A percentile compares a stretch with the other conserved stretches of the same genome.
Evolutionary conservation across 2,888 invertebrate species (phyloP).

Genomic region (Chrysolina americana): DNA sequence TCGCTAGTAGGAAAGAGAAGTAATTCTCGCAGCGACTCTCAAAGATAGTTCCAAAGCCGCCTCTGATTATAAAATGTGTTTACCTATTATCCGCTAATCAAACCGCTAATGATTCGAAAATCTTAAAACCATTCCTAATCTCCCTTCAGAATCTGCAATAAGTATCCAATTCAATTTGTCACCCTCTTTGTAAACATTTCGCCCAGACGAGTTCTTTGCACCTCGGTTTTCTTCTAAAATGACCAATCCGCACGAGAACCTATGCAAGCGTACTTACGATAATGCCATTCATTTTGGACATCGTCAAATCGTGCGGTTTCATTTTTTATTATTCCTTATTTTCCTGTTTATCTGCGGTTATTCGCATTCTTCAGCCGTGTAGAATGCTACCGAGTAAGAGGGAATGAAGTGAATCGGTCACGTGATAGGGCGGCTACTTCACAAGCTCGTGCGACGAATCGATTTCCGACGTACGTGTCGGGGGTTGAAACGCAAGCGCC

Average conservation of each 20-base stretch:
- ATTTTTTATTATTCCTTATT: slow-evolving; percentile 47
- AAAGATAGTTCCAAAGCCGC: no score
- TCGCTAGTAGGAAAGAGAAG: no score
- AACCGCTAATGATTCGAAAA: neutral
- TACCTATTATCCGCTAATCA: neutral
- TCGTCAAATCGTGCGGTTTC: slow-evolving; percentile 29
- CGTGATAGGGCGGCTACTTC: slow-evolving; percentile 63
- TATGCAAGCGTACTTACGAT: slow-evolving; percentile 10
- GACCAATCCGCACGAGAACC: slow-evolving; percentile 24
- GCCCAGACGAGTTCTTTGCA: slow-evolving; percentile 14
- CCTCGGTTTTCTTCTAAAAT: neutral
- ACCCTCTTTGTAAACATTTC: slow-evolving; percentile 20
- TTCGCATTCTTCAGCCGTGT: slow-evolving; percentile 57
- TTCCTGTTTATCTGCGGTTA: slow-evolving; percentile 56
- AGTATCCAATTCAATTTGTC: slow-evolving; percentile 15
- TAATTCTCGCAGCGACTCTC: no score
- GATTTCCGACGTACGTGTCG: slow-evolving; percentile 53
- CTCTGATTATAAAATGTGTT: no score
- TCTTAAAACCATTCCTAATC: neutral
- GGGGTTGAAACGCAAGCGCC: slow-evolving; percentile 52
- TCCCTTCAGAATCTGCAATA: neutral
- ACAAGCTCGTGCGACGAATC: slow-evolving; percentile 46
- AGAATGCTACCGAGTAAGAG: slow-evolving; percentile 48
- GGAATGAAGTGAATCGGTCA: slow-evolving; percentile 58
- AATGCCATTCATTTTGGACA: slow-evolving; percentile 33